Percentiles rank a stretch among this genome's conserved stretches.
phyloP scores from a whole-genome alignment of 2,888 invertebrate genomes.

The Ypsolopha sequella region DNA sequence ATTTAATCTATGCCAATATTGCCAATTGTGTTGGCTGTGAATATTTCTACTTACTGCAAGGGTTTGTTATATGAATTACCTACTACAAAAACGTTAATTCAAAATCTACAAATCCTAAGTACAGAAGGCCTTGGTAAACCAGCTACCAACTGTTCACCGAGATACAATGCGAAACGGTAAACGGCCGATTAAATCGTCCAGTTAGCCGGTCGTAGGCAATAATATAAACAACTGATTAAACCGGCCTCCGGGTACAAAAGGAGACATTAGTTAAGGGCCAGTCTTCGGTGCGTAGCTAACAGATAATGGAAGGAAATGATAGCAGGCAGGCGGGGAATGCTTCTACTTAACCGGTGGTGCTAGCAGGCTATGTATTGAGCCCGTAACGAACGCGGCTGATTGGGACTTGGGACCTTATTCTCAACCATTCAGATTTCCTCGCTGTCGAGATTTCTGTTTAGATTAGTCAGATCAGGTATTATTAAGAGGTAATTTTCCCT shows the following conservation, averaged over 20 bases:
- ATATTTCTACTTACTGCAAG: too few relatives aligned
- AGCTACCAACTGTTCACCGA: conserved; percentile 25
- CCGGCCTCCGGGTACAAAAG: conserved; percentile 57
- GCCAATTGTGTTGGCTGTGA: too few relatives aligned
- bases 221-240: conserved; percentile 68
- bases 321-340: conserved; percentile 24
- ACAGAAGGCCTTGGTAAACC: conserved; percentile 22
- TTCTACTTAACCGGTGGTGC: conserved; percentile 24
- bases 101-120: too few relatives aligned
- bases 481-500: too few relatives aligned
- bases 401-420: conserved; percentile 6
- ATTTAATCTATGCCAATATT: too few relatives aligned
- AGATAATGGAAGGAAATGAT: conserved; percentile 61
- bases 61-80: too few relatives aligned
- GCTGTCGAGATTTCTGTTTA: too few relatives aligned
- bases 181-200: conserved; percentile 57
- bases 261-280: conserved; percentile 61
- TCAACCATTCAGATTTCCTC: too few relatives aligned
- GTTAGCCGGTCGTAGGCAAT: conserved; percentile 49
- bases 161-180: conserved; percentile 63
- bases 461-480: too few relatives aligned
- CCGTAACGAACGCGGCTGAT: conserved; percentile 30
- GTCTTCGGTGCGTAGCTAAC: conserved; percentile 41
- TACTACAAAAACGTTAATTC: too few relatives aligned
- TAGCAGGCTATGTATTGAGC: conserved; percentile 31